Base-by-base conservation (phyloP, 37 sponge, comb jelly and placozoan species). In the Cliona cf. orientalis region DNA sequence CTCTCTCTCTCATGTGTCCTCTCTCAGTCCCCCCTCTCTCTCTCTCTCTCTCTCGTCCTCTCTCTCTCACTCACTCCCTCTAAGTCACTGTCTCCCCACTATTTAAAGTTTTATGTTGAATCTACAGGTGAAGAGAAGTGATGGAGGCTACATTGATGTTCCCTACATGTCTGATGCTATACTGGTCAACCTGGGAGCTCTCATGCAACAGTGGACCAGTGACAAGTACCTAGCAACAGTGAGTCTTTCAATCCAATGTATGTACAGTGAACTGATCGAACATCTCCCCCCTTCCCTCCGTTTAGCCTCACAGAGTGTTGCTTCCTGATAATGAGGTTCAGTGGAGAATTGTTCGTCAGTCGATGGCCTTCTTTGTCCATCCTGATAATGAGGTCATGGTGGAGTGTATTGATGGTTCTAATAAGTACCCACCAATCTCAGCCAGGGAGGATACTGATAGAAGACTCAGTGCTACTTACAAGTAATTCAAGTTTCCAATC, bases 281-380 rank as follows among this genome's bases (percentile, higher is more conserved):
- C 5, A 29, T 3, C 12, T 59, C 4, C 28, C 12, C 60, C 12
- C 28, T 59, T 59, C 28, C 5, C 60, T 59, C 28, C 11, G 5
- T 59, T 59, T 46, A 86, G 88, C 89, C 89, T 11, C 93, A 92
- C 71, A 74, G 86, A 33, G 93, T 92, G 1, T 46, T 92, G 14
- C 22, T 88, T 22, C 93, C 93, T 12, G 78, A 69, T 7, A 82
- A 85, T 43, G 86, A 74, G 17, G 21, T 23, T 23, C 35, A 62
- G 25, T 56, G 66, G 42, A 32, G 31, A 17, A 53, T 11, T 26
- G 57, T 26, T 14, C 58, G 93, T 49, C 90, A 83, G 78, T 88
- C 93, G n/a, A 67, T 92, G 14, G 93, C 93, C 29, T 80, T 92
- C 71, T 92, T 92, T 63, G 67, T 57, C 9, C 93, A 92, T 46